Evolutionary conservation across 1,140 invertebrate genomes (phyloP).

Genomic region (Lethocerus indicus): DNA sequence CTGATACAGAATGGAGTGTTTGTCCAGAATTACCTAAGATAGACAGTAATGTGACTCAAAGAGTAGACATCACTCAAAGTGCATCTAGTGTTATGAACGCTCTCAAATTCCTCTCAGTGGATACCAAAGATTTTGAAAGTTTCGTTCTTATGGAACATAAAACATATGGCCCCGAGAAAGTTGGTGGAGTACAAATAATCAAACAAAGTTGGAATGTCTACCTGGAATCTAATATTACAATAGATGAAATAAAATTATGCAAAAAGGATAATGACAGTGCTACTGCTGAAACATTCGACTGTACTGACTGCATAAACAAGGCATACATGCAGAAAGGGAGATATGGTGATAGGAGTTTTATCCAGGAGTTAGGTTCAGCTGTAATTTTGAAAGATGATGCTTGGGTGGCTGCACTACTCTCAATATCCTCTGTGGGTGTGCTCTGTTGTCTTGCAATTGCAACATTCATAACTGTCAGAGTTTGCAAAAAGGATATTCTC

Average conservation of each 20-base stretch:
- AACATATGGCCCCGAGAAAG: not conserved
- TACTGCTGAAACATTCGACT: conserved; percentile 10
- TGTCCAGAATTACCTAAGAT: conserved; percentile 5
- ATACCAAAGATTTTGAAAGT: conserved; percentile 8
- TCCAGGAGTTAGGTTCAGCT: no score
- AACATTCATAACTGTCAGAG: conserved; percentile 31
- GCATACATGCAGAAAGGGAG: conserved; percentile 7
- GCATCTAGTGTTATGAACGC: not conserved
- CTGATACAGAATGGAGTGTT: not conserved
- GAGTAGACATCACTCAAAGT: not conserved
- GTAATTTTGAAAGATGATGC: conserved; percentile 22
- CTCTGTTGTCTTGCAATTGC: conserved; percentile 27
- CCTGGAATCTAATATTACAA: conserved; percentile 6
- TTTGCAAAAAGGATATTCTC: conserved; percentile 29
- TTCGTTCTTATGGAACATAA: conserved; percentile 5
- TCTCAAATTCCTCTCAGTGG: conserved; percentile 5
- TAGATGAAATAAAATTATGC: conserved; percentile 8
- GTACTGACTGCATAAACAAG: conserved; percentile 13
- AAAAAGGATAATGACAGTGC: conserved; percentile 1
- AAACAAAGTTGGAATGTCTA: conserved; percentile 6
- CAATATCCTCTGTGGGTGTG: conserved; percentile 27
- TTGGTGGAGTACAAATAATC: conserved; percentile 9
- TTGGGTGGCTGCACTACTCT: conserved; percentile 31
- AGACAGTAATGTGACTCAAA: not conserved
- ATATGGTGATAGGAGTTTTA: no score